Conservation (phyloP, 2,113 vertebrate species). For the Sinocyclocheilus maitianheensis region DNA sequence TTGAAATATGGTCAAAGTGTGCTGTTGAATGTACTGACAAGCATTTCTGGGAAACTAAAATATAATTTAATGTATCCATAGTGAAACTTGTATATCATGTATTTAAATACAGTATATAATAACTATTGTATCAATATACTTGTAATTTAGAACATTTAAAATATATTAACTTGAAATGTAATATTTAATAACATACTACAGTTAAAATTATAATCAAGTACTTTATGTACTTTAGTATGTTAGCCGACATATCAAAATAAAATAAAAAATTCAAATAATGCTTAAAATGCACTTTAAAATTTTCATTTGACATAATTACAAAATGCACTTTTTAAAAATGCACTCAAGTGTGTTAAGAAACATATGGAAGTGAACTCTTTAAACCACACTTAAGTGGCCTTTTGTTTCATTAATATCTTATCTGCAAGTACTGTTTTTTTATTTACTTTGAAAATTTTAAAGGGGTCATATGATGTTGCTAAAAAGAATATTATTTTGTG, state of each 20-base stretch:
- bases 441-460: neutral
- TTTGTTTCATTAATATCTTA: neutral
- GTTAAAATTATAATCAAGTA: neutral
- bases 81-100: too few relatives aligned
- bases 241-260: neutral
- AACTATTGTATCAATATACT: too few relatives aligned
- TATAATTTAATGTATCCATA: too few relatives aligned
- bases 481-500: too few relatives aligned
- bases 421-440: neutral
- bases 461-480: too few relatives aligned
- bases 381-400: neutral
- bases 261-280: neutral
- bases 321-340: neutral
- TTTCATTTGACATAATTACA: neutral
- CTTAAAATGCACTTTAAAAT: neutral
- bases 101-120: too few relatives aligned
- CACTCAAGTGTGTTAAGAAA: neutral
- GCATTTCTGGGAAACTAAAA: too few relatives aligned
- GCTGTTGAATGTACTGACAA: too few relatives aligned
- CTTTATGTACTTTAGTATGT: neutral
- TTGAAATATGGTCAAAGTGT: too few relatives aligned
- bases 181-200: too few relatives aligned
- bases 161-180: too few relatives aligned
- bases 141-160: too few relatives aligned
- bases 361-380: neutral